Percentiles rank a stretch among this genome's conserved stretches.
Conservation (phyloP, 1,140 invertebrate genomes). For the Trigoniulus corallinus region DNA sequence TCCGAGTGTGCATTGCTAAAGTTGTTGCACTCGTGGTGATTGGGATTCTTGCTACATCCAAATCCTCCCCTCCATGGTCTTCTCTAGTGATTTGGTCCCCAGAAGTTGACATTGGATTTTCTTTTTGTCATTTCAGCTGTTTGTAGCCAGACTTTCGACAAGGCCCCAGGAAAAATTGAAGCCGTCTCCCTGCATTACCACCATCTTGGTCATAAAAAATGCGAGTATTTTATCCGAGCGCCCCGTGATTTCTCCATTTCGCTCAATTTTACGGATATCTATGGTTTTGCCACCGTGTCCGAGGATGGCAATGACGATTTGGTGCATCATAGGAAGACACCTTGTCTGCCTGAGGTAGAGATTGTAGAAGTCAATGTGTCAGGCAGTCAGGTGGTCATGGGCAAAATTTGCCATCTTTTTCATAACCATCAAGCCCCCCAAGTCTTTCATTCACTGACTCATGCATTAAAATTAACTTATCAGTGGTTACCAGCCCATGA, state of each 20-base stretch:
- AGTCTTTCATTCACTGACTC: slow-evolving; percentile 1
- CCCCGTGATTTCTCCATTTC: background rate
- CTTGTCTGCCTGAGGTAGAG: background rate
- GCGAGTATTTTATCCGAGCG: slow-evolving; percentile 1
- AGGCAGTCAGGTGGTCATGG: background rate
- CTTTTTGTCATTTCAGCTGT: background rate
- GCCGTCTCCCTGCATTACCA: background rate
- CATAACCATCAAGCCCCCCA: background rate
- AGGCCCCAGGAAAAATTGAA: slow-evolving; percentile 2
- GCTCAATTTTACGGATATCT: slow-evolving; percentile 1
- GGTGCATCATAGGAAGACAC: background rate
- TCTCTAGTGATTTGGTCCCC: no score
- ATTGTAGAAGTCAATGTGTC: background rate
- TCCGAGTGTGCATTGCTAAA: no score
- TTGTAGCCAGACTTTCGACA: slow-evolving; percentile 4
- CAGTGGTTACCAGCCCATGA: background rate
- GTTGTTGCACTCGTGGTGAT: no score
- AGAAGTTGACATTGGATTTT: no score
- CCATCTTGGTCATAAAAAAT: background rate
- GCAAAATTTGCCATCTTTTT: background rate
- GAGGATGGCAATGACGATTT: background rate
- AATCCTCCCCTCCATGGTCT: no score
- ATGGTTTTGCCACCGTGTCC: background rate
- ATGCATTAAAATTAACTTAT: background rate
- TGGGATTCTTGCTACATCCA: no score